phyloP scores from a whole-genome alignment of 2,888 invertebrate genomes.

The Yponomeuta plumbellus region DNA sequence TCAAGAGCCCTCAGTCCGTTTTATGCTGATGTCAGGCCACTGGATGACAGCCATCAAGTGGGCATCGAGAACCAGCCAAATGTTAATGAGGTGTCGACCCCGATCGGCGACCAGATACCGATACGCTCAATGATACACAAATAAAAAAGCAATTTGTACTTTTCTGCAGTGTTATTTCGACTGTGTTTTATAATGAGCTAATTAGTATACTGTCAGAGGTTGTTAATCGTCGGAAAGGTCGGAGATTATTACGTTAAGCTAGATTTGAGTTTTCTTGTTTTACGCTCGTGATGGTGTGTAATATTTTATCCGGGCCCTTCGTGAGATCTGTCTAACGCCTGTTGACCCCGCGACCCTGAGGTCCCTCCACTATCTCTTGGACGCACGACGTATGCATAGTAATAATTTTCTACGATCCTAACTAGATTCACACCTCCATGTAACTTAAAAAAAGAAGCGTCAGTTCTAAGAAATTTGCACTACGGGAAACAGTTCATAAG shows the following conservation, averaged over 20 bases:
- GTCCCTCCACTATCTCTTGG: conserved; percentile 45
- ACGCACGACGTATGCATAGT: conserved; percentile 58
- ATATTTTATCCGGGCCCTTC: conserved; percentile 47
- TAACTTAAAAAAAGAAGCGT: too few species aligned
- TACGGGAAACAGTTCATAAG: neutral
- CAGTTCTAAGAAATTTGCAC: neutral
- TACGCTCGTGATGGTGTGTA: conserved; percentile 27
- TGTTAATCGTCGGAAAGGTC: neutral
- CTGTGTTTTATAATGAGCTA: conserved; percentile 14
- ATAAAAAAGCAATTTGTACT: conserved; percentile 6
- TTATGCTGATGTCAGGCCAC: conserved; percentile 59
- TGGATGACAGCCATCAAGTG: conserved; percentile 44
- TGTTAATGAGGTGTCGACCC: conserved; percentile 45
- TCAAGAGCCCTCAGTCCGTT: conserved; percentile 53
- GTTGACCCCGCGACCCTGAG: conserved; percentile 56
- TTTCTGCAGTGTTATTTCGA: conserved; percentile 4
- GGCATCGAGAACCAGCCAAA: conserved; percentile 36
- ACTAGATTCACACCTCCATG: too few species aligned
- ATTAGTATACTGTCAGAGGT: conserved; percentile 13
- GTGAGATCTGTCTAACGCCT: conserved; percentile 49
- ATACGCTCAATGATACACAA: neutral
- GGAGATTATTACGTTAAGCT: neutral
- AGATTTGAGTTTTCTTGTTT: conserved; percentile 6
- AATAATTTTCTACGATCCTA: conserved; percentile 27
- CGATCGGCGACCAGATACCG: conserved; percentile 11